Percentiles rank a stretch among this genome's conserved stretches.
These are phyloP conservation scores for Baccha elongata DNA, from an alignment of 2,888 invertebrate genomes.

Conservation along the genomic window DNA sequence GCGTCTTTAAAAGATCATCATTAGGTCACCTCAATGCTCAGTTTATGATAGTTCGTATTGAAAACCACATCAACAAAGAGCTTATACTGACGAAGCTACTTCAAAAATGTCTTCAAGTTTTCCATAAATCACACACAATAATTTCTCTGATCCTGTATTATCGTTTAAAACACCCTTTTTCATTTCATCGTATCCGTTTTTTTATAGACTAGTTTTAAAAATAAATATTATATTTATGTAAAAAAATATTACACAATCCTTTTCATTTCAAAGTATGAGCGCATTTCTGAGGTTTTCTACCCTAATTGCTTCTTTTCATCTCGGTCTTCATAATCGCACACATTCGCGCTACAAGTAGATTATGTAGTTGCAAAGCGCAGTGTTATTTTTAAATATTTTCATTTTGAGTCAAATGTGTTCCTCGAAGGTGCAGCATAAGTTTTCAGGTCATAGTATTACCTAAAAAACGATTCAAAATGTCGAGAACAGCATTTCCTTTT, in stretches of 20 bases:
- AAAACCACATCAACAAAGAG: too few species aligned
- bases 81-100: too few species aligned
- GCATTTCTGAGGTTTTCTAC: constrained; percentile 65
- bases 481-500: constrained; percentile 23
- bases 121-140: too few species aligned
- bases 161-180: not conserved
- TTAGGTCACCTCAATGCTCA: too few species aligned
- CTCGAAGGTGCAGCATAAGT: constrained; percentile 48
- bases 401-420: constrained; percentile 46
- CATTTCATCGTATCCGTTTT: not conserved
- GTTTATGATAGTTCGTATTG: too few species aligned
- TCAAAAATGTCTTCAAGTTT: too few species aligned
- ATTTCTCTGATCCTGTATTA: not conserved
- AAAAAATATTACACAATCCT: constrained; percentile 6
- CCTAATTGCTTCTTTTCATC: constrained; percentile 69
- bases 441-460: constrained; percentile 72
- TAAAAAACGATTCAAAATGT: constrained; percentile 49
- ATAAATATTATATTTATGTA: not conserved
- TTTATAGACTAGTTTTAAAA: not conserved
- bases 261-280: constrained; percentile 42
- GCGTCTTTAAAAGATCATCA: too few species aligned
- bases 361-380: constrained; percentile 30
- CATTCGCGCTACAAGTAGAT: constrained; percentile 11
- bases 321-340: constrained; percentile 23
- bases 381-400: constrained; percentile 49